Conservation (phyloP, 2,797 vertebrate species). For the Parambassis ranga region DNA sequence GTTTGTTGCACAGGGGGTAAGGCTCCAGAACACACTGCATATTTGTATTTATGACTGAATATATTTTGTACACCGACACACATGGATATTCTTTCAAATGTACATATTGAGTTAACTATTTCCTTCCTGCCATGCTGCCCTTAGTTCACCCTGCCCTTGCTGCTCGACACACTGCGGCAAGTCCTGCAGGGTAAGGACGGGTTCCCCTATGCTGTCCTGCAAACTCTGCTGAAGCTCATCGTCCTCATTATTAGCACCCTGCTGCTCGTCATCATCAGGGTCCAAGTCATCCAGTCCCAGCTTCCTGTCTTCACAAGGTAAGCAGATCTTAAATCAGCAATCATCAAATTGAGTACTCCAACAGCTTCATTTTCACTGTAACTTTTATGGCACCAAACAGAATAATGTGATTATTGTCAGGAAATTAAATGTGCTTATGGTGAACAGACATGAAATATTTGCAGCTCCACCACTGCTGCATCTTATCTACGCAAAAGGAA, state of each 20-base stretch:
- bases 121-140: not conserved
- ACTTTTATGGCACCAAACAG: not conserved
- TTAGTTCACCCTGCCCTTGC: conserved; percentile 91
- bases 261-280: conserved; percentile 93
- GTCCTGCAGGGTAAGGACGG: conserved; percentile 89
- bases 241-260: conserved; percentile 96
- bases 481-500: conserved; percentile 4
- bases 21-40: conserved; percentile 16
- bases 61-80: too few species aligned
- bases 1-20: conserved; percentile 97
- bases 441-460: not conserved
- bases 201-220: conserved; percentile 90
- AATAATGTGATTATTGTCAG: not conserved
- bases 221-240: conserved; percentile 93
- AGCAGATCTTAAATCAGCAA: not conserved
- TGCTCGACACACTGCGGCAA: conserved; percentile 85
- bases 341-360: too few species aligned
- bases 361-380: too few species aligned
- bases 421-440: not conserved
- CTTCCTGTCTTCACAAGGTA: conserved; percentile 98
- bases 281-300: conserved; percentile 98
- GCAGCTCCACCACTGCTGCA: not conserved
- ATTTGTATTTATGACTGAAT: too few species aligned
- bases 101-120: not conserved
- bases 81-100: not conserved